phyloP scores from a whole-genome alignment of 2,888 invertebrate species.

The Asteroscopus sphinx region DNA sequence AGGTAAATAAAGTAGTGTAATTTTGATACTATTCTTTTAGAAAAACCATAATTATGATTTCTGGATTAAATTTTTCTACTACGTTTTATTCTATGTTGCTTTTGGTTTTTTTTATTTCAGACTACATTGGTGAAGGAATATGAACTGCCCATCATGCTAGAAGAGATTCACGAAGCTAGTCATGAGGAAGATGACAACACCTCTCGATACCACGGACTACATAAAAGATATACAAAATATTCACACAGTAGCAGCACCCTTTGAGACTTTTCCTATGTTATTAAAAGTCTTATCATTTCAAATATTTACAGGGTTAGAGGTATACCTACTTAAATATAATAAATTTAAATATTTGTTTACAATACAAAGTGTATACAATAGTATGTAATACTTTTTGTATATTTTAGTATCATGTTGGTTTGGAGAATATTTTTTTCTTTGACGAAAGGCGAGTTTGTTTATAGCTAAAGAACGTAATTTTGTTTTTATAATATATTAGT shows the following conservation, averaged over 20 bases:
- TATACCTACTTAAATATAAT: conserved; percentile 28
- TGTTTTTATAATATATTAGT: conserved; percentile 8
- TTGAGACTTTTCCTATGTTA: conserved; percentile 44
- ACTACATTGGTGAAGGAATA: conserved; percentile 69
- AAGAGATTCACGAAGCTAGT: conserved; percentile 82
- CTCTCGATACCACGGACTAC: conserved; percentile 67
- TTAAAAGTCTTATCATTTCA: conserved; percentile 3
- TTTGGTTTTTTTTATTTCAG: conserved; percentile 64
- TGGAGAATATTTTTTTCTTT: conserved; percentile 17
- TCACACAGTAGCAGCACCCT: conserved; percentile 81
- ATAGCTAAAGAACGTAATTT: conserved; percentile 4
- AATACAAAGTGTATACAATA: conserved; percentile 7
- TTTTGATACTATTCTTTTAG: no score
- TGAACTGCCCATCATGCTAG: conserved; percentile 77
- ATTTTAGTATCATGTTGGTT: conserved; percentile 15
- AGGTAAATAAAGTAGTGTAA: no score
- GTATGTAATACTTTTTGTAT: conserved; percentile 10
- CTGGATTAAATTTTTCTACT: no score
- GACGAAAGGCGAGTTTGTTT: conserved; percentile 13
- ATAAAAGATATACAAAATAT: conserved; percentile 75
- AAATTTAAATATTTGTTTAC: conserved; percentile 18
- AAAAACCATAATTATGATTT: no score
- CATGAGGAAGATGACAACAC: conserved; percentile 83
- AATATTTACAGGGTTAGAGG: conserved; percentile 46
- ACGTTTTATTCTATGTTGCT: no score